Conservation (phyloP, 1,140 invertebrate species). For the Magallana gigas region DNA sequence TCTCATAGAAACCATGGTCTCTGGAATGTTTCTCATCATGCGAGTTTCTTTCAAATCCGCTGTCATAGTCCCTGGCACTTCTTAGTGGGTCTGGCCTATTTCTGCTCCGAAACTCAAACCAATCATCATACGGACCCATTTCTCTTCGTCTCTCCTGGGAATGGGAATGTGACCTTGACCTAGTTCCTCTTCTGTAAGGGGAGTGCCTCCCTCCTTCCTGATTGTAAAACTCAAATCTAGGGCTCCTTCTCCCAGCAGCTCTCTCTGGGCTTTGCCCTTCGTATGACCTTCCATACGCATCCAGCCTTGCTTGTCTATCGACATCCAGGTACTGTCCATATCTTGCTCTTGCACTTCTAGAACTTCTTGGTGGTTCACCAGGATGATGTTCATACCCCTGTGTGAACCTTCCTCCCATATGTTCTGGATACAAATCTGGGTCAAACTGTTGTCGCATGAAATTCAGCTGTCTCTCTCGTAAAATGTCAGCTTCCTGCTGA, state of each 20-base stretch:
- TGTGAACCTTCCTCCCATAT: not conserved
- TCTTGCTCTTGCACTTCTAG: slow-evolving; percentile 2
- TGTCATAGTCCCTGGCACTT: slow-evolving; percentile 18
- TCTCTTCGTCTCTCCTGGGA: slow-evolving; percentile 43
- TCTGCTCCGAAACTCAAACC: slow-evolving; percentile 34
- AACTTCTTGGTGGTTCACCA: not conserved
- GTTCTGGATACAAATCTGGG: slow-evolving; percentile 39
- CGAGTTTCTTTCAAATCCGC: slow-evolving; percentile 30
- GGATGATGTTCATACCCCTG: not conserved
- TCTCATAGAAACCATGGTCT: slow-evolving; percentile 42
- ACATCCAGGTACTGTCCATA: slow-evolving; percentile 39
- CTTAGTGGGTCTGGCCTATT: slow-evolving; percentile 11
- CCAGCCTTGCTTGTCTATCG: not conserved
- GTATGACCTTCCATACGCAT: slow-evolving; percentile 43
- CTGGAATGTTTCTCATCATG: slow-evolving; percentile 21
- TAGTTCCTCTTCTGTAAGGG: slow-evolving; percentile 11
- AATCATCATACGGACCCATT: not conserved
- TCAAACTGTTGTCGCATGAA: slow-evolving; percentile 34
- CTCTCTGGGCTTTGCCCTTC: slow-evolving; percentile 56
- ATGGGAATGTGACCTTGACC: slow-evolving; percentile 45
- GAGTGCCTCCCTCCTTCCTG: slow-evolving; percentile 16
- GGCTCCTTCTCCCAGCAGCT: slow-evolving; percentile 40
- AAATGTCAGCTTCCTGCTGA: not conserved
- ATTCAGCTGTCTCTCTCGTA: not conserved
- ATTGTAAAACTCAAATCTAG: slow-evolving; percentile 33